Evolutionary conservation across 2,888 invertebrate genomes (phyloP).

Genomic region (Cheilosia soror): DNA sequence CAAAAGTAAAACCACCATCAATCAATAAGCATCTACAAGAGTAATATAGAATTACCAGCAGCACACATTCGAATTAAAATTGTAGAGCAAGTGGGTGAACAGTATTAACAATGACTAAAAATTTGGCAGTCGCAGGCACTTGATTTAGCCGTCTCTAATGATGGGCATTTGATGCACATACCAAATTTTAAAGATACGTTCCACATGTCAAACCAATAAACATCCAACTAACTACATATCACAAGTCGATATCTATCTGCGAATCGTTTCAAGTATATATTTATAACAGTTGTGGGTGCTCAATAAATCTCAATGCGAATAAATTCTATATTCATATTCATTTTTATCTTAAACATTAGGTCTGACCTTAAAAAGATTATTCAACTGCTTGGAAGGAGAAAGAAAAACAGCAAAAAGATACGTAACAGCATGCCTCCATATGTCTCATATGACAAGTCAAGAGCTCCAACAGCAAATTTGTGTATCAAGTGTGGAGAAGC

Average conservation of each 20-base stretch:
- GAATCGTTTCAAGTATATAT: slow-evolving; percentile 26
- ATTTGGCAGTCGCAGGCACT: neutral
- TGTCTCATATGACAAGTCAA: slow-evolving; percentile 62
- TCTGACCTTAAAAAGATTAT: slow-evolving; percentile 72
- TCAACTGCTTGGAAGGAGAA: slow-evolving; percentile 54
- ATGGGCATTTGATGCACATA: neutral
- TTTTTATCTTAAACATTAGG: slow-evolving; percentile 53
- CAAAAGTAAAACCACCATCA: slow-evolving; percentile 19
- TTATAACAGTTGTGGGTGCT: slow-evolving; percentile 54
- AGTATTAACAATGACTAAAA: neutral
- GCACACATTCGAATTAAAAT: neutral
- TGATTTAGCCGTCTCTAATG: neutral
- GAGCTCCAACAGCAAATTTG: slow-evolving; percentile 43
- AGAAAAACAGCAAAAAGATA: slow-evolving; percentile 14
- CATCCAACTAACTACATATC: neutral
- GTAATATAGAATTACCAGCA: neutral
- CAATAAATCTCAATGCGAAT: slow-evolving; percentile 52
- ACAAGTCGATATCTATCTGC: neutral
- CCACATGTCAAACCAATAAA: slow-evolving; percentile 10
- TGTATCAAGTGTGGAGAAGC: slow-evolving; percentile 29
- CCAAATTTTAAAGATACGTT: neutral
- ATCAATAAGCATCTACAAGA: slow-evolving; percentile 33
- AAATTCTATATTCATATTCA: slow-evolving; percentile 60
- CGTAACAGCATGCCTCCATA: slow-evolving; percentile 40
- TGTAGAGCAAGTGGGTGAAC: slow-evolving; percentile 3